Evolutionary conservation across 2,797 vertebrate genomes (phyloP).

Genomic region (Phalloptychus januarius): DNA sequence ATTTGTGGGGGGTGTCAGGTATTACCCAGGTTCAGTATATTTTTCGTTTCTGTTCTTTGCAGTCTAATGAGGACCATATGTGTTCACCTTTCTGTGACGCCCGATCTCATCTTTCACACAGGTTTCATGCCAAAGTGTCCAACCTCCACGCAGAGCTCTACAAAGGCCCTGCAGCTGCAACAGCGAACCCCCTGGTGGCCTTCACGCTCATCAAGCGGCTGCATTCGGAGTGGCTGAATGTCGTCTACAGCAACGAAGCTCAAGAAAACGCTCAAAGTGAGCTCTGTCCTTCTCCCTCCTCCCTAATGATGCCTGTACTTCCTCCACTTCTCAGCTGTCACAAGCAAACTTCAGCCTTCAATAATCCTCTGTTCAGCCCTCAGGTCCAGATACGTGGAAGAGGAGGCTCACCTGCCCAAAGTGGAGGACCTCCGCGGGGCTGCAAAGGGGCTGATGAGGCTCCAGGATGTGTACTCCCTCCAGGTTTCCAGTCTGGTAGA

Average conservation of each 20-base stretch:
- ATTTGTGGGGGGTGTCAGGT: neutral
- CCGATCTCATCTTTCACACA: conserved; percentile 56
- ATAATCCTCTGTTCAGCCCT: conserved; percentile 78
- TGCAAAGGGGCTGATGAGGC: conserved; percentile 87
- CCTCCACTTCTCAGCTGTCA: conserved; percentile 24
- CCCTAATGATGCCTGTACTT: conserved; percentile 33
- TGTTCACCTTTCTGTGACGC: neutral
- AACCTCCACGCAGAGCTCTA: conserved; percentile 78
- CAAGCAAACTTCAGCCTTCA: conserved; percentile 44
- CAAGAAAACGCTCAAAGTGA: conserved; percentile 85
- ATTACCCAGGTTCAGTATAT: neutral
- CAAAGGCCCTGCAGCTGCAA: conserved; percentile 64
- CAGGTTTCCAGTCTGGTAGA: conserved; percentile 82
- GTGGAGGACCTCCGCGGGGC: conserved; percentile 90
- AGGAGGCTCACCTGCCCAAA: conserved; percentile 83
- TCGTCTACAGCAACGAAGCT: conserved; percentile 86
- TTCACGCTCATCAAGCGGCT: conserved; percentile 93
- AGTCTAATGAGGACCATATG: neutral
- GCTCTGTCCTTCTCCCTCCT: conserved; percentile 5
- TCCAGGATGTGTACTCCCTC: conserved; percentile 92
- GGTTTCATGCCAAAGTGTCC: conserved; percentile 89
- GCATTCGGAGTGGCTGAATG: conserved; percentile 89
- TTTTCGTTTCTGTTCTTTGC: neutral
- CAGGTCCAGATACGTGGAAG: conserved; percentile 80
- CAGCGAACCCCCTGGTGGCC: conserved; percentile 88